Conservation (phyloP, 2,113 vertebrate species). For the Ailuropoda melanoleuca region DNA sequence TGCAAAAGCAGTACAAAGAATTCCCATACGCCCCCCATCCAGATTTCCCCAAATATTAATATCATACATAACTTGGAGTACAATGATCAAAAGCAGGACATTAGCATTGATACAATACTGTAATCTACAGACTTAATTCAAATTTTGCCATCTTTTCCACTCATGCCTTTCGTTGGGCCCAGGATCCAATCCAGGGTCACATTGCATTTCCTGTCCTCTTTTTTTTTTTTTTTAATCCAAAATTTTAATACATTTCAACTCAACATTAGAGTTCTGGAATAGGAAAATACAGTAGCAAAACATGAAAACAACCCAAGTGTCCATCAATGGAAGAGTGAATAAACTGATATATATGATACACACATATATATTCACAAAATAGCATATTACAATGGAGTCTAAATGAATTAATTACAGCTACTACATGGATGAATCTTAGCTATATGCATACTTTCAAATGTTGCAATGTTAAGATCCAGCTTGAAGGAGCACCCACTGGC, state of each 20-base stretch:
- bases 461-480: neutral
- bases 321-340: neutral
- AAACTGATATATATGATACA: neutral
- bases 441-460: neutral
- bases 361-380: neutral
- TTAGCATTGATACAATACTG: neutral
- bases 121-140: neutral
- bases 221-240: neutral
- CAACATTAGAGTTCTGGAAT: neutral
- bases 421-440: neutral
- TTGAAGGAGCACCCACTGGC: neutral
- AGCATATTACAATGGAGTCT: neutral
- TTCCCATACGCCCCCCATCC: neutral
- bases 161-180: too few species aligned
- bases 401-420: constrained; percentile 28
- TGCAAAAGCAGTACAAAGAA: neutral
- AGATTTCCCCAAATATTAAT: neutral
- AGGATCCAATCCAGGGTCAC: neutral
- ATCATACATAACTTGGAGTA: neutral
- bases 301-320: neutral
- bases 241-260: neutral
- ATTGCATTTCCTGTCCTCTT: neutral
- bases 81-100: neutral
- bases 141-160: neutral
- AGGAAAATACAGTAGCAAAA: neutral